Percentiles rank a stretch among this genome's conserved stretches.
phyloP scores from a whole-genome alignment of 2,113 vertebrate species.

The Mormyrus lacerda region DNA sequence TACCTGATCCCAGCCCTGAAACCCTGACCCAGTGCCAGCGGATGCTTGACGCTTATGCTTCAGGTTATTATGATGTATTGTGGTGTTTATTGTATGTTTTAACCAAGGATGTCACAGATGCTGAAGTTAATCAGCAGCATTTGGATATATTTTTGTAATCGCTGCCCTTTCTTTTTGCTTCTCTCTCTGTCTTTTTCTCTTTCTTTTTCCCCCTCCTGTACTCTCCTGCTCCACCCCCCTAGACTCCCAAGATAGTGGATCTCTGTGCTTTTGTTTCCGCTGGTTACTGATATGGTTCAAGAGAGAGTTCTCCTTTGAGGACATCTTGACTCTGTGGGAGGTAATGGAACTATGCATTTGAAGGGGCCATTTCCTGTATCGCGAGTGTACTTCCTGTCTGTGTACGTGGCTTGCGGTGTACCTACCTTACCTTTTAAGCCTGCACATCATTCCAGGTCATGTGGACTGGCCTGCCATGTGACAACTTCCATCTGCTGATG shows the following conservation, averaged over 20 bases:
- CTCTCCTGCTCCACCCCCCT: background rate
- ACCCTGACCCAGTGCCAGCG: background rate
- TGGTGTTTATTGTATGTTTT: background rate
- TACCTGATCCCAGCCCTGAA: background rate
- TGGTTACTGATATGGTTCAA: slow-evolving; percentile 94
- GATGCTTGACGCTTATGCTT: background rate
- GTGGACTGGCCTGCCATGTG: slow-evolving; percentile 75
- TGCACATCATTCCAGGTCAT: slow-evolving; percentile 58
- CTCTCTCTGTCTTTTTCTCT: background rate
- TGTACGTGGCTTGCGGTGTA: background rate
- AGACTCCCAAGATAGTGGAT: slow-evolving; percentile 71
- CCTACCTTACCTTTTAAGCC: background rate
- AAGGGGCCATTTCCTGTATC: background rate
- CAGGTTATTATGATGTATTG: background rate
- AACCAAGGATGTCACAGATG: background rate
- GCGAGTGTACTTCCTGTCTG: background rate
- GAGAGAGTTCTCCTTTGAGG: slow-evolving; percentile 81
- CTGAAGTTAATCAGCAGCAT: background rate
- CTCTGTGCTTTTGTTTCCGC: slow-evolving; percentile 74
- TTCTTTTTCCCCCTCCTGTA: background rate
- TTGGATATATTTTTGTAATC: background rate
- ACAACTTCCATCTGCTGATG: slow-evolving; percentile 80
- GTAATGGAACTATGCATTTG: slow-evolving; percentile 42
- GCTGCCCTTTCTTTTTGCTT: background rate
- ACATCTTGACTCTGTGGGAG: slow-evolving; percentile 83